phyloP scores from a whole-genome alignment of 1,140 invertebrate genomes.

The Atta colombica region DNA sequence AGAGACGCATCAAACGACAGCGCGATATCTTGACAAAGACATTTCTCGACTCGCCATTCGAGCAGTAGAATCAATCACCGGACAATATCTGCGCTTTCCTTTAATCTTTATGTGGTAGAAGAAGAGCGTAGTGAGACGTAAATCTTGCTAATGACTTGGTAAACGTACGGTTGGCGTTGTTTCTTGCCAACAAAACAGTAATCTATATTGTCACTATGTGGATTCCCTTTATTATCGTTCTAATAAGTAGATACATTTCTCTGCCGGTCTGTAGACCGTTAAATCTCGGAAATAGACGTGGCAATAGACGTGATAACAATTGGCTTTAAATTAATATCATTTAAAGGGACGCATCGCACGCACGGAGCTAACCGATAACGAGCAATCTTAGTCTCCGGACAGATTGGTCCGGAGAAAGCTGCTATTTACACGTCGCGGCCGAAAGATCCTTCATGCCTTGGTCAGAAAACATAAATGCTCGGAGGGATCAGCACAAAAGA shows the following conservation, averaged over 20 bases:
- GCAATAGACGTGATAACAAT: conserved; percentile 45
- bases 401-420: background rate
- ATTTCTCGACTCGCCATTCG: background rate
- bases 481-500: conserved; percentile 20
- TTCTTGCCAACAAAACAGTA: conserved; percentile 32
- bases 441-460: background rate
- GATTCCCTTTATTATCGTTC: background rate
- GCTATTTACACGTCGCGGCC: conserved; percentile 6
- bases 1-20: background rate
- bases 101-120: too few species aligned
- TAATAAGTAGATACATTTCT: conserved; percentile 36
- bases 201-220: conserved; percentile 16
- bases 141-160: background rate
- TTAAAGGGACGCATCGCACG: background rate
- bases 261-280: background rate
- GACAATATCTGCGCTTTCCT: background rate
- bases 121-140: conserved; percentile 13
- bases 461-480: conserved; percentile 63
- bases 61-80: conserved; percentile 35
- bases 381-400: conserved; percentile 45
- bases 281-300: conserved; percentile 21
- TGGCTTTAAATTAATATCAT: conserved; percentile 47
- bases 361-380: conserved; percentile 50
- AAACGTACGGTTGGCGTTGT: background rate
- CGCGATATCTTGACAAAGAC: background rate